Base-by-base conservation (phyloP, 2,888 invertebrate genomes). In the Antheraea assamensis region DNA sequence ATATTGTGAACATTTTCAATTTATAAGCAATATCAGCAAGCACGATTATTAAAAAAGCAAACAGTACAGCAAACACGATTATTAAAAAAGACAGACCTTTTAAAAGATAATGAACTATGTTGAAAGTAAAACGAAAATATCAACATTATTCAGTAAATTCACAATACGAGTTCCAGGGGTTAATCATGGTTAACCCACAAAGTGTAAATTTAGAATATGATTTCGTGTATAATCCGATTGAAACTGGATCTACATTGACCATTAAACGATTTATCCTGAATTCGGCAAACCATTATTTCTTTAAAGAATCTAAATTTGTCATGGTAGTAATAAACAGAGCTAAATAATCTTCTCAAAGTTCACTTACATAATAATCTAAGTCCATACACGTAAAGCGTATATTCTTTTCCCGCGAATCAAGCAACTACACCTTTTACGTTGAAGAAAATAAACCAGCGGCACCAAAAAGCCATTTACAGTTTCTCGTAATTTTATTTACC, bases 211-310 rank as follows among this genome's bases (percentile, higher is more conserved):
- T 76, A 74, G 79, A 78, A 76, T 80, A 80, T 80, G 77, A 81
- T 83, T 85, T 82, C 71, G 79, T 80, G 80, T 82, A 82, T 83
- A 84, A 84, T 85, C 77, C 76, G 71, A 79, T 81, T 79, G 82
- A 82, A 82, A 86, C 80, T 82, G 79, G 83, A 82, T 81, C 83
- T 75, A 47, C 58, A 78, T 77, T 74, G 72, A 74, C 78, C 80
- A 82, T 82, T 81, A 79, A 78, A 78, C 80, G 80, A 81, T 81
- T 81, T 81, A 76, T 76, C 77, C 74, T 76, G 73, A 75, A 75
- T 80, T 77, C 13, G 79, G 85, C 84, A 83, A 85, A 84, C 83
- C 83, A 85, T 84, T 81, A 74, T 78, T 76, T 79, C 79, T 81
- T 80, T 80, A 74, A 77, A 80, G 77, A 78, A 78, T 78, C 80